Conservation (phyloP, 1,140 invertebrate species). For the Drosophila subobscura region DNA sequence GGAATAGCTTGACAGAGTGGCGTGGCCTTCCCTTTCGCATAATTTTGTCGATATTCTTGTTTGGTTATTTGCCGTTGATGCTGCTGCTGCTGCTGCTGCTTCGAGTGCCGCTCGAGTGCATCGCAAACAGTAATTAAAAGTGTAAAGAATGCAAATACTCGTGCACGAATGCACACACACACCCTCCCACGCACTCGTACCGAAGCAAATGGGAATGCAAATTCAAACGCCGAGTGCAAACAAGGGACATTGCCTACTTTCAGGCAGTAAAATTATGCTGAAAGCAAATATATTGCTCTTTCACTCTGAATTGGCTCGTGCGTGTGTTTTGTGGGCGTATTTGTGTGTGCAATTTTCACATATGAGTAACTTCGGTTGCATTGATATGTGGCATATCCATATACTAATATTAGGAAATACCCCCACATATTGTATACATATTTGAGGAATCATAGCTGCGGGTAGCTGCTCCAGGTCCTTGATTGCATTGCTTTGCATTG, state of each 20-base stretch:
- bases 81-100: constrained; percentile 30
- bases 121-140: constrained; percentile 81
- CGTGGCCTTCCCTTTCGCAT: constrained; percentile 25
- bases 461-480: too few relatives aligned
- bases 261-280: constrained; percentile 60
- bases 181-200: not conserved
- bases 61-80: constrained; percentile 55
- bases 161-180: constrained; percentile 12
- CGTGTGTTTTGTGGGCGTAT: constrained; percentile 5
- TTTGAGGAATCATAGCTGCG: too few relatives aligned
- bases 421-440: too few relatives aligned
- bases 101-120: constrained; percentile 63
- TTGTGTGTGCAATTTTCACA: constrained; percentile 31
- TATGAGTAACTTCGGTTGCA: constrained; percentile 25
- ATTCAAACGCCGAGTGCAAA: constrained; percentile 23
- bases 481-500: too few relatives aligned
- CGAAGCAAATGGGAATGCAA: constrained; percentile 52
- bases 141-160: constrained; percentile 75
- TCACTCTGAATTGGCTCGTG: constrained; percentile 4
- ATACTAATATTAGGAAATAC: too few relatives aligned
- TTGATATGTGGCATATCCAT: not conserved
- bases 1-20: constrained; percentile 9
- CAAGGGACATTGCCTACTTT: constrained; percentile 53
- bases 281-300: constrained; percentile 59
- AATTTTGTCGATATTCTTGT: constrained; percentile 69